These are phyloP conservation scores for Leptobrachium ailaonicum DNA, from an alignment of 2,113 vertebrate species.

Conservation along the genomic window DNA sequence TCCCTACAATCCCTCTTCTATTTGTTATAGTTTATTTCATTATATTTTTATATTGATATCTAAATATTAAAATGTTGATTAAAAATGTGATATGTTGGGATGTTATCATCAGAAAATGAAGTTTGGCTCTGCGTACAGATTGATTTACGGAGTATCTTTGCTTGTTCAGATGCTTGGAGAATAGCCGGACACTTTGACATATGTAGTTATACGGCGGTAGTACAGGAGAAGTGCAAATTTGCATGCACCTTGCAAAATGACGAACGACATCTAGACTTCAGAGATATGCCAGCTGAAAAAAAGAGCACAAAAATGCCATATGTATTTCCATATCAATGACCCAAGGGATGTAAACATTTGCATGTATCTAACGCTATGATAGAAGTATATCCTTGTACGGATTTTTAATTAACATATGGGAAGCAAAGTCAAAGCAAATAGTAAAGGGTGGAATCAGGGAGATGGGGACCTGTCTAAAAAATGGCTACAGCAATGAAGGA, in stretches of 20 bases:
- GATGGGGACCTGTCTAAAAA: neutral
- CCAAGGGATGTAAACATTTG: conserved; percentile 42
- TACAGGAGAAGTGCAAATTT: conserved; percentile 40
- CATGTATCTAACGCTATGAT: conserved; percentile 27
- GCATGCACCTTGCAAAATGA: conserved; percentile 44
- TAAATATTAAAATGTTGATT: no score
- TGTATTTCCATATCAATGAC: conserved; percentile 50
- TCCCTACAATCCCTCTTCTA: no score
- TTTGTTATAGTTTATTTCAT: no score
- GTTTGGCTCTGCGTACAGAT: conserved; percentile 7
- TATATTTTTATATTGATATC: no score
- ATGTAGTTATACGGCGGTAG: conserved; percentile 39
- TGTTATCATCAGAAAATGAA: neutral
- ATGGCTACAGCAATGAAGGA: no score
- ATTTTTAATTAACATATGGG: conserved; percentile 33
- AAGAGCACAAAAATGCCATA: conserved; percentile 40
- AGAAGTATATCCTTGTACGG: conserved; percentile 31
- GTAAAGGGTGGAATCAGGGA: neutral
- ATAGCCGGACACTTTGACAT: conserved; percentile 42
- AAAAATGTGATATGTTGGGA: neutral
- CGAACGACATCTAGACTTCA: conserved; percentile 48
- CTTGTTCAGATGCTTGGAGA: conserved; percentile 45
- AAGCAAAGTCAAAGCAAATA: conserved; percentile 2
- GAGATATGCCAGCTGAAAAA: conserved; percentile 46
- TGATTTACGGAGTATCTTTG: conserved; percentile 27